Base-by-base conservation (phyloP, 1,140 invertebrate species). In the Helicoverpa zea region DNA sequence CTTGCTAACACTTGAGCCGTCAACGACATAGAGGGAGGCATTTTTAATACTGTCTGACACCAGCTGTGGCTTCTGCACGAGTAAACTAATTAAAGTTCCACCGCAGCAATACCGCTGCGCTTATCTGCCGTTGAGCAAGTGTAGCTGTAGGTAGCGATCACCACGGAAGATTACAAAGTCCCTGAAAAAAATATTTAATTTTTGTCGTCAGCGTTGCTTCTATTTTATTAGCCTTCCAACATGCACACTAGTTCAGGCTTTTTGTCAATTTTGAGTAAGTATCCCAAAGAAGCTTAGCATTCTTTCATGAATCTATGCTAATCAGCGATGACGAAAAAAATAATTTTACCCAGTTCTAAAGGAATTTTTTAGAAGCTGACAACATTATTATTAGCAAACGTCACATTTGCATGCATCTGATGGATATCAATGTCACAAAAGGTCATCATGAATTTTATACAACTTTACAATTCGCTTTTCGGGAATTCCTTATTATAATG, bases 1-100 rank as follows among this genome's bases (percentile, higher is more conserved):
- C 89, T 89, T 85, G 91, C 91, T 23, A 94, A 80, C 76, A 92
- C 88, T 83, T 93, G 91, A n/a, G 85, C 84, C 12, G 90, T 82
- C 75, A 93, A 86, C 14, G 90, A 82, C 74, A 94, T 82, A 70
- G 86, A 88, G 73, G 92, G 90, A 70, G 90, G 84, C 92, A 93
- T 84, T 66, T 23, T 58, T 92, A 81, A 80, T 43, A 81, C 79
- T 84, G 77, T 85, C 81, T 56, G 70, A 81, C 80, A 87, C 85
- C 83, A 47, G 52, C 75, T 52, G 51, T 5, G 56, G 73, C 18
- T 81, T 78, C 72, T 80, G 59, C 13, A 52, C 54, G 35, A 59
- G 64, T 64, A 13, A 49, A 54, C 47, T 18, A 68, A 47, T 64
- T 47, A 58, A 58, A 72, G 30, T 58, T 35, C 29, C 23, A 75